phyloP scores from a whole-genome alignment of 2,797 vertebrate genomes.

The Sciurus vulgaris region DNA sequence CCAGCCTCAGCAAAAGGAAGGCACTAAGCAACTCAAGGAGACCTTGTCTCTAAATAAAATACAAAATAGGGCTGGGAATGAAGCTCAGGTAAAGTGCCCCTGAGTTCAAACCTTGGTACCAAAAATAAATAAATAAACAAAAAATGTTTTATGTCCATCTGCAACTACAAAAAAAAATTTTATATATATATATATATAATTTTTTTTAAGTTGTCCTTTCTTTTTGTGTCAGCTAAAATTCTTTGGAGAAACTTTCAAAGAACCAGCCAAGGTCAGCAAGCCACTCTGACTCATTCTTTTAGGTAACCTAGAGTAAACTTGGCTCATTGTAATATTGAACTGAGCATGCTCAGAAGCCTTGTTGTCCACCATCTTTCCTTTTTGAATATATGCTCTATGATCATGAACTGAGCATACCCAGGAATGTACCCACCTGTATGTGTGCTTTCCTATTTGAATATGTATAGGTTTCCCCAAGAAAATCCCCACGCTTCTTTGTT shows the following conservation, averaged over 20 bases:
- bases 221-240: neutral
- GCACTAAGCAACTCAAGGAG: too few species aligned
- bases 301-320: neutral
- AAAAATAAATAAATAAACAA: too few species aligned
- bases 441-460: too few species aligned
- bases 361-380: neutral
- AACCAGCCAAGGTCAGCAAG: neutral
- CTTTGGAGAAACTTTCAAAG: neutral
- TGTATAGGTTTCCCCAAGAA: too few species aligned
- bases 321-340: neutral
- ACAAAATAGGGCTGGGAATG: too few species aligned
- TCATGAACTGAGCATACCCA: neutral
- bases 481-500: neutral
- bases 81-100: too few species aligned
- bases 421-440: neutral
- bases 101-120: too few species aligned
- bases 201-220: neutral
- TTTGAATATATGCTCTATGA: neutral
- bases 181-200: too few species aligned
- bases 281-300: neutral
- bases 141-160: too few species aligned
- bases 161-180: too few species aligned
- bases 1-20: too few species aligned
- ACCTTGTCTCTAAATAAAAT: too few species aligned
- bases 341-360: neutral